Base-by-base conservation (phyloP, 2,113 vertebrate species). In the Lampris megalopsis region DNA sequence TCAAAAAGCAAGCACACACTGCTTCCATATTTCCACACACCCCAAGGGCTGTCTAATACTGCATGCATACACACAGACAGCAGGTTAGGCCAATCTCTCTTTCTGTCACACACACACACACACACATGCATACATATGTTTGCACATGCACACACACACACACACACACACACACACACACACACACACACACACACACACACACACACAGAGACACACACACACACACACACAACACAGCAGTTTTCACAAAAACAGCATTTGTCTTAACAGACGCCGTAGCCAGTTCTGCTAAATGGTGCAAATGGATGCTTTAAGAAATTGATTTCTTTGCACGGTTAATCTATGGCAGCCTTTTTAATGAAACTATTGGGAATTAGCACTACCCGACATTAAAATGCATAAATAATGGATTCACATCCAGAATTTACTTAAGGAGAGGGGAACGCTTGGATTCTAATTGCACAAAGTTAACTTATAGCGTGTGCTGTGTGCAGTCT, bases 301-400 rank as follows among this genome's bases (percentile, higher is more conserved):
- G 72, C 71, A 72, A 87, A 89, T 82, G 71, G 73, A 72, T 77
- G 84, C 78, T 84, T 84, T 83, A 76, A 88, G 77, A 87, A 91
- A 92, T 84, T 64, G 72, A 86, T 90, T 85, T 80, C 77, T 80
- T 68, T 60, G 68, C 54, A 74, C n/a, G 67, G 79, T 86, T 88
- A 76, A 89, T 92, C 83, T 84, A 77, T 90, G 76, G 74, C 70
- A 83, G 81, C 79, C 66, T 73, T 87, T 84, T 85, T 87, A 90
- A 86, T 92, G 73, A 93, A 92, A 89, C 85, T 80, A 74, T 72
- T 80, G 85, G 75, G 89, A 91, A 89, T 91, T 81, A 83, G 67
- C 80, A 80, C 57, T 48, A 82, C 66, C 69, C 74, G 64, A 83
- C 73, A 86, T 87, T 86, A 89, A 89, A 89, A 88, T 80, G 86